Evolutionary conservation across 2,888 invertebrate species (phyloP), one percentile per base, ranked within the genome.

Genomic region (Fragum sueziense): DNA sequence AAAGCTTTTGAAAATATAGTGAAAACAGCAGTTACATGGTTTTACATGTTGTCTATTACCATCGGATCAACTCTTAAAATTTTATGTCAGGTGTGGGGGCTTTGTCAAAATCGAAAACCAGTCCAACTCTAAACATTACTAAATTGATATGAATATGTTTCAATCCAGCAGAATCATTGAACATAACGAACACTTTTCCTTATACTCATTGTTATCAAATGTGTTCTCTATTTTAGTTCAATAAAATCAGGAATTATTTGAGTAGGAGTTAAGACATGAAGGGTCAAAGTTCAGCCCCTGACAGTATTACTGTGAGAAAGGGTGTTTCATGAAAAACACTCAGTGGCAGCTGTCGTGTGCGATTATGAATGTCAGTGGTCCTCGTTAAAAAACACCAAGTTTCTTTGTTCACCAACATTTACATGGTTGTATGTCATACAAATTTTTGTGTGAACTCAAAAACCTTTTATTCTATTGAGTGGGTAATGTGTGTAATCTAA

Each of bases 351-450:
- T 65, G 65, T 65, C 34, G 65, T 65, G 25, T 25, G 34, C 33
- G 61, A 33, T 61, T 61, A 61, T 61, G 61, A 65, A 65, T 65
- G 65, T 65, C 22, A 22, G 25, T 41, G 14, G 14, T 65, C 41
- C 65, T 65, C 41, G 65, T 65, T 65, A 41, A 65, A 65, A 65
- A 65, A 22, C 25, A 65, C 20, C 65, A 22, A 27, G 25, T 6
- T 25, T 41, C 65, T 65, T 65, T 65, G 65, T 65, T 65, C 65
- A 65, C 34, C 20, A 41, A 65, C 65, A 65, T 57, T 57, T 27
- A 57, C 57, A 47, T 47, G 47, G 47, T 47, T 57, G 57, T 57
- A 57, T 57, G 57, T 57, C 57, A n/a, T 22, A 54, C 54, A 57
- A 25, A 57, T 29, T 57, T 7, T 29, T 27, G 29, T 27, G 57